Percentiles rank a stretch among this genome's conserved stretches.
phyloP scores from a whole-genome alignment of 2,113 vertebrate species.

The Sardina pilchardus region DNA sequence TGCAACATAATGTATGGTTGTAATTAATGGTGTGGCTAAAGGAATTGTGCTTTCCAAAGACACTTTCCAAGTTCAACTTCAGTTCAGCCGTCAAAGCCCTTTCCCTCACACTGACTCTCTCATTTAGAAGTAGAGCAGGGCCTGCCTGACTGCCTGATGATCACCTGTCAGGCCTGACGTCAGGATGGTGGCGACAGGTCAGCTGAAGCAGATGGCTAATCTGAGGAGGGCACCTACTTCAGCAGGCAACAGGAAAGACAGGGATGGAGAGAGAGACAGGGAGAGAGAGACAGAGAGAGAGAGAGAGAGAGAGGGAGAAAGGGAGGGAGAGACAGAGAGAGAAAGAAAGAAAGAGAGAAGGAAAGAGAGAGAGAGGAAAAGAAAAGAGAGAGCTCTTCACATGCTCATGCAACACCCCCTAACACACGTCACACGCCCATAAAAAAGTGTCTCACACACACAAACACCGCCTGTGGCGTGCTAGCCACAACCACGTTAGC shows the following conservation, averaged over 20 bases:
- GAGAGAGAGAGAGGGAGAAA: not conserved
- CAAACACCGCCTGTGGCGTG: not conserved
- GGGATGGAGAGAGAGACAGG: not conserved
- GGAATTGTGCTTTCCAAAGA: not conserved
- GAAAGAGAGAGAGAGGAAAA: not conserved
- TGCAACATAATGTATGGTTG: not conserved
- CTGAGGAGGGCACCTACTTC: constrained; percentile 50
- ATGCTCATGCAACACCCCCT: not conserved
- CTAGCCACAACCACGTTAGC: not conserved
- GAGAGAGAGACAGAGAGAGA: not conserved
- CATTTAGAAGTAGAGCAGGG: not conserved
- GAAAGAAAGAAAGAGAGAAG: not conserved
- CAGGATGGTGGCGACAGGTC: constrained; percentile 50
- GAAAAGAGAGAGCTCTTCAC: not conserved
- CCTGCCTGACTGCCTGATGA: constrained; percentile 20
- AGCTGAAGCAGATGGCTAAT: constrained; percentile 68
- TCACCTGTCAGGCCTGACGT: constrained; percentile 66
- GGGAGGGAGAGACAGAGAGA: not conserved
- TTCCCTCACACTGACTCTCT: not conserved
- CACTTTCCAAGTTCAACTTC: not conserved
- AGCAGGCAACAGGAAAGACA: constrained; percentile 5
- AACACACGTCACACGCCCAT: not conserved
- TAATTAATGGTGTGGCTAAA: not conserved
- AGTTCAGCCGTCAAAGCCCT: not conserved
- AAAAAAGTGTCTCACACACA: not conserved